Conservation (phyloP, 2,113 vertebrate genomes). For the Oryzias woworae region DNA sequence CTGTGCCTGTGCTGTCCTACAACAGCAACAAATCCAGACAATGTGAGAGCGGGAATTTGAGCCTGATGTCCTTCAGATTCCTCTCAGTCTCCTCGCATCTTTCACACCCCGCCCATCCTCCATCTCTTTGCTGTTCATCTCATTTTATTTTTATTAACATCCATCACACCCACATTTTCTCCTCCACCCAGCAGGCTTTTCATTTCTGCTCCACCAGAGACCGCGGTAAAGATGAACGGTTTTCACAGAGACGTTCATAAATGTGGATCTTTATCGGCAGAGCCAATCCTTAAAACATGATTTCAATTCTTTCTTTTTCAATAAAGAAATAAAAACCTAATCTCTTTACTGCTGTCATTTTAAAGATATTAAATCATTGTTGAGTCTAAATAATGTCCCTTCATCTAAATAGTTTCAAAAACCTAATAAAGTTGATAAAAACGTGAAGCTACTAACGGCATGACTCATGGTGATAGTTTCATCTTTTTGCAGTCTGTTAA, state of each 20-base stretch:
- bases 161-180: neutral
- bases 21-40: too few species aligned
- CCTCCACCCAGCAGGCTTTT: slow-evolving; percentile 12
- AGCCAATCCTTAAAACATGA: neutral
- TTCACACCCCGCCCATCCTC: neutral
- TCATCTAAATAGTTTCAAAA: too few species aligned
- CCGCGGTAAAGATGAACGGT: slow-evolving; percentile 30
- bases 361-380: too few species aligned
- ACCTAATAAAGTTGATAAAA: too few species aligned
- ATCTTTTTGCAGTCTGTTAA: too few species aligned
- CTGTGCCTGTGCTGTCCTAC: too few species aligned
- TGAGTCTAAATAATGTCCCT: too few species aligned
- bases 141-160: slow-evolving; percentile 8
- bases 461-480: too few species aligned
- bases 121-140: neutral
- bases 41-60: neutral
- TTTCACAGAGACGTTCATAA: slow-evolving; percentile 32
- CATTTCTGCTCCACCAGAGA: slow-evolving; percentile 18
- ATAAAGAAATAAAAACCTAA: neutral
- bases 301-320: slow-evolving; percentile 7
- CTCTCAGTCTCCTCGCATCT: slow-evolving; percentile 7
- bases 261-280: slow-evolving; percentile 3
- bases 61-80: slow-evolving; percentile 25
- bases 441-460: too few species aligned
- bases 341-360: neutral